phyloP scores from a whole-genome alignment of 1,140 invertebrate species.

The Diploscapter pachys region DNA sequence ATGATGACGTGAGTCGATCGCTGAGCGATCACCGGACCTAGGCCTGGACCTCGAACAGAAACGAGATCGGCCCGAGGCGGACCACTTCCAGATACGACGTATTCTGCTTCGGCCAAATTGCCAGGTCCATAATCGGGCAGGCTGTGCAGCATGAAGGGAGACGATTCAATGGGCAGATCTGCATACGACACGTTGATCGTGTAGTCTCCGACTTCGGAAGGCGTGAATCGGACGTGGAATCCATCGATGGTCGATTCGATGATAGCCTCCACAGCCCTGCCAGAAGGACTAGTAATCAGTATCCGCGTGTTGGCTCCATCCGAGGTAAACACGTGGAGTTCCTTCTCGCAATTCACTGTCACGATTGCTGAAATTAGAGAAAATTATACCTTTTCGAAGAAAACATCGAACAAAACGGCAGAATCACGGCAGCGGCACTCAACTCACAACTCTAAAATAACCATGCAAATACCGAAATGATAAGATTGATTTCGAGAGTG shows the following conservation, averaged over 20 bases:
- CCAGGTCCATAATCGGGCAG: conserved; percentile 4
- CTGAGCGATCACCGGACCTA: conserved; percentile 33
- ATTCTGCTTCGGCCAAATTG: conserved; percentile 31
- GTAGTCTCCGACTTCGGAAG: conserved; percentile 77
- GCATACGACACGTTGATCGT: conserved; percentile 71
- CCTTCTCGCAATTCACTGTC: conserved; percentile 42
- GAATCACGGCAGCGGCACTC: too few species aligned
- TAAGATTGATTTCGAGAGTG: too few species aligned
- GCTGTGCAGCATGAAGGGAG: conserved; percentile 67
- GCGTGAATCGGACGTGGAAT: conserved; percentile 74
- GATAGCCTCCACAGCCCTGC: conserved; percentile 49
- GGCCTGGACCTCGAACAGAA: conserved; percentile 32
- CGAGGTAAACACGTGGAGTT: conserved; percentile 39
- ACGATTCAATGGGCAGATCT: conserved; percentile 68
- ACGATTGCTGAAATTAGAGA: conserved; percentile 34
- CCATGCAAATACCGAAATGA: too few species aligned
- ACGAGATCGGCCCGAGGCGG: conserved; percentile 38
- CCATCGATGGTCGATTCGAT: conserved; percentile 74
- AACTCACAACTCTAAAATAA: too few species aligned
- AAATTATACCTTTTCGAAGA: background rate
- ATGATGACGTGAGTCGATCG: conserved; percentile 31
- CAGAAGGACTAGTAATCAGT: conserved; percentile 52
- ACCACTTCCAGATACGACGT: conserved; percentile 27
- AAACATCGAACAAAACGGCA: conserved; percentile 7
- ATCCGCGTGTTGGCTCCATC: conserved; percentile 46